Evolutionary conservation across 1,140 invertebrate genomes (phyloP).

Genomic region (Papilio aristodemus): DNA sequence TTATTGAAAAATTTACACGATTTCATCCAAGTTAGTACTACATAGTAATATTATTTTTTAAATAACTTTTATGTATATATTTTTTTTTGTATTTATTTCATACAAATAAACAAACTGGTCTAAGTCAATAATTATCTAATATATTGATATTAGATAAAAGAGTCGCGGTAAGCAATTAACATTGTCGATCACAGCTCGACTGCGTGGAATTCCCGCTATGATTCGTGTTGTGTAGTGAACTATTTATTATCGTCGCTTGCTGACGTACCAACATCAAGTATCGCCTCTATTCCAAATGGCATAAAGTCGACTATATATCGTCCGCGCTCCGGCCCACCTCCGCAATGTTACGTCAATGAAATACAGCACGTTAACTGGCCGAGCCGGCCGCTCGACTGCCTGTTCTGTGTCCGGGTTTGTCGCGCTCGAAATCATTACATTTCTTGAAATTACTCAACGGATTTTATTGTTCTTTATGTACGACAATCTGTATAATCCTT

Average conservation of each 20-base stretch:
- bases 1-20: neutral
- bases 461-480: constrained; percentile 15
- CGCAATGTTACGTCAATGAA: constrained; percentile 76
- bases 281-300: constrained; percentile 43
- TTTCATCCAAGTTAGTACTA: neutral
- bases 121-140: constrained; percentile 40
- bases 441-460: constrained; percentile 41
- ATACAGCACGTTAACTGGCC: constrained; percentile 73
- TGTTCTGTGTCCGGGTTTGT: constrained; percentile 74
- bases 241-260: constrained; percentile 74
- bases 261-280: constrained; percentile 57
- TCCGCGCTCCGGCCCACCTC: constrained; percentile 59
- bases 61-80: neutral
- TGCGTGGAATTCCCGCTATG: constrained; percentile 77
- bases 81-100: constrained; percentile 11
- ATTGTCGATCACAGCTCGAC: constrained; percentile 71
- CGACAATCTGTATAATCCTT: neutral
- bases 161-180: constrained; percentile 70
- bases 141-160: constrained; percentile 64
- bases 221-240: constrained; percentile 73
- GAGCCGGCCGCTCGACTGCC: constrained; percentile 63
- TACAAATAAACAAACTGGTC: constrained; percentile 39
- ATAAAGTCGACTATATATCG: constrained; percentile 63
- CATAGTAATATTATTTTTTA: neutral
- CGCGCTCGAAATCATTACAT: constrained; percentile 56